A percentile compares a stretch with the other conserved stretches of the same genome.
These are phyloP conservation scores for Chrysodeixis includens DNA, from an alignment of 2,888 invertebrate species.

Conservation along the genomic window DNA sequence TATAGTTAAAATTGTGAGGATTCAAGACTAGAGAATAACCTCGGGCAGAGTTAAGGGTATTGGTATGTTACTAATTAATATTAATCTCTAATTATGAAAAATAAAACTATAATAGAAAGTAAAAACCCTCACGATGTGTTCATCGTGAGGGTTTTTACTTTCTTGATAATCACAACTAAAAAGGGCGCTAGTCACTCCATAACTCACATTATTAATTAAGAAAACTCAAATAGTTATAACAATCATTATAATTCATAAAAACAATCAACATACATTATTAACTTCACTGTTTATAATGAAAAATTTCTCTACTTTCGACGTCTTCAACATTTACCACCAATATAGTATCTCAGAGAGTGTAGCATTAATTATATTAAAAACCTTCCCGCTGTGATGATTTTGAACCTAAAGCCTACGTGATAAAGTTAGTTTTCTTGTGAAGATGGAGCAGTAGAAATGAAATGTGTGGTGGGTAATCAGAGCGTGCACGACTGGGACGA, in stretches of 20 bases:
- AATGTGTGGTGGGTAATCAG: constrained; percentile 82
- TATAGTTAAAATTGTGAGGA: no score
- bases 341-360: constrained; percentile 75
- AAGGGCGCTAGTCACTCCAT: neutral
- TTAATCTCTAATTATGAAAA: neutral
- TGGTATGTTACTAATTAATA: neutral
- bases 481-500: constrained; percentile 80
- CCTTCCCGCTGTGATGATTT: constrained; percentile 63
- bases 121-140: no score
- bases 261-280: constrained; percentile 39
- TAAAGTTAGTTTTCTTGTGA: constrained; percentile 34
- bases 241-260: constrained; percentile 42
- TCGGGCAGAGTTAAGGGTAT: no score
- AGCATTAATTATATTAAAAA: constrained; percentile 76
- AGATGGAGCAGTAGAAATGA: constrained; percentile 78
- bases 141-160: no score
- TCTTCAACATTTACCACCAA: constrained; percentile 78
- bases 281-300: constrained; percentile 63
- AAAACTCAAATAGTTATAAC: constrained; percentile 30
- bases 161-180: neutral
- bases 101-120: neutral
- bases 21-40: no score
- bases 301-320: constrained; percentile 84
- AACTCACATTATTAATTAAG: constrained; percentile 16
- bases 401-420: constrained; percentile 32